Evolutionary conservation across 1,140 invertebrate species (phyloP).

Genomic region (Zaprionus africanus): DNA sequence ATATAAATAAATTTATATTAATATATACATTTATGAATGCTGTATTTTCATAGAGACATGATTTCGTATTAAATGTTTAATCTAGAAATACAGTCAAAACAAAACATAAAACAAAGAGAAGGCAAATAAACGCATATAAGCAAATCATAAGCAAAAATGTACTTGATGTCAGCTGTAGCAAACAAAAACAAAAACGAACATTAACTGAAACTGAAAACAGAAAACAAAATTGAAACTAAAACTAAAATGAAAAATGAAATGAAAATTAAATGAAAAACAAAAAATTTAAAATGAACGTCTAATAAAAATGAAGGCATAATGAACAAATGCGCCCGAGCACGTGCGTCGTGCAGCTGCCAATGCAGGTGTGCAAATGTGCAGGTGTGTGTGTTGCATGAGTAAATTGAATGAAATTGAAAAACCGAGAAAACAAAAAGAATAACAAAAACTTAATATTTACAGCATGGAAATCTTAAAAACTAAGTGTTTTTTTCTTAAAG

Average conservation of each 20-base stretch:
- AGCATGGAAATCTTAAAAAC: constrained; percentile 78
- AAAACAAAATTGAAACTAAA: constrained; percentile 38
- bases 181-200: constrained; percentile 47
- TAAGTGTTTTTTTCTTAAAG: constrained; percentile 79
- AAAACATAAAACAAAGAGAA: constrained; percentile 23
- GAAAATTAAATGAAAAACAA: constrained; percentile 47
- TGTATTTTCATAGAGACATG: constrained; percentile 74
- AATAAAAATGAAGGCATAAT: constrained; percentile 38
- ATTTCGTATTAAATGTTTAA: constrained; percentile 77
- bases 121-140: constrained; percentile 51
- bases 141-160: constrained; percentile 75
- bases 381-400: neutral
- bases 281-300: constrained; percentile 17
- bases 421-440: constrained; percentile 17
- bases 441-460: constrained; percentile 59
- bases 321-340: constrained; percentile 25
- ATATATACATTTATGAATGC: constrained; percentile 59
- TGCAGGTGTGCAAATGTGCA: constrained; percentile 23
- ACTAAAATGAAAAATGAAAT: constrained; percentile 53
- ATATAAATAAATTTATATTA: constrained; percentile 46
- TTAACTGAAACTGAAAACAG: constrained; percentile 30
- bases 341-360: constrained; percentile 9
- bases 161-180: constrained; percentile 79
- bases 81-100: constrained; percentile 61
- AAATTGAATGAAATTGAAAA: constrained; percentile 30